phyloP scores from a whole-genome alignment of 92 coral and sea anemone genomes.

The Phenganax marumi region DNA sequence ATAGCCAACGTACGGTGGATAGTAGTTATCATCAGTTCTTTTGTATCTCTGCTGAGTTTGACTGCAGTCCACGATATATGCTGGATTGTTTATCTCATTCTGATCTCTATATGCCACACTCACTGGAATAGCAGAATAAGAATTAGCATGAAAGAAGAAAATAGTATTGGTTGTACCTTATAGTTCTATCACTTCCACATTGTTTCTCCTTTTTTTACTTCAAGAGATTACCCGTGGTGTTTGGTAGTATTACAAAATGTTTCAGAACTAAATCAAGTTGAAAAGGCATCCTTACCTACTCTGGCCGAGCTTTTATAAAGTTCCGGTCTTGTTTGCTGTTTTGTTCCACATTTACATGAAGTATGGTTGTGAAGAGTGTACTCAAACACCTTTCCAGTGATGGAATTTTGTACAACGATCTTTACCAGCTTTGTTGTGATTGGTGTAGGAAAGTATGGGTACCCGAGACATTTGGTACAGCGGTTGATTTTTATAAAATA shows the following conservation, averaged over 20 bases:
- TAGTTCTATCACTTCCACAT: no score
- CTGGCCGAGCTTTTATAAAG: neutral
- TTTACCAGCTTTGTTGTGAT: neutral
- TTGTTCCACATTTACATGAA: neutral
- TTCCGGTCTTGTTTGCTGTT: neutral
- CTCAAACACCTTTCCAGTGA: neutral
- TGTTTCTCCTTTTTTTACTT: no score
- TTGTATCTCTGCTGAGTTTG: constrained; percentile 18
- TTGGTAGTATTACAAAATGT: no score
- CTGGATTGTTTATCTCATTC: constrained; percentile 3
- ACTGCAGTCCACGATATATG: neutral
- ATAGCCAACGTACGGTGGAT: neutral
- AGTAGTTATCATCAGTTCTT: neutral
- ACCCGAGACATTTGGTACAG: neutral
- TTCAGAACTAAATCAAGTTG: no score
- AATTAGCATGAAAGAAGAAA: neutral
- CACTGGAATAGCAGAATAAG: neutral
- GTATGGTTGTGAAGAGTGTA: neutral
- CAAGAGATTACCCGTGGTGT: no score
- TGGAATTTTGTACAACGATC: neutral
- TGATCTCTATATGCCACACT: neutral
- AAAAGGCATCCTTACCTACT: neutral
- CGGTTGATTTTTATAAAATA: constrained; percentile 1
- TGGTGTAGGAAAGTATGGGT: neutral
- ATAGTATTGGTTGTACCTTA: no score